These are phyloP conservation scores for Bellardia bayeri DNA, from an alignment of 2,888 invertebrate genomes.

Conservation along the genomic window DNA sequence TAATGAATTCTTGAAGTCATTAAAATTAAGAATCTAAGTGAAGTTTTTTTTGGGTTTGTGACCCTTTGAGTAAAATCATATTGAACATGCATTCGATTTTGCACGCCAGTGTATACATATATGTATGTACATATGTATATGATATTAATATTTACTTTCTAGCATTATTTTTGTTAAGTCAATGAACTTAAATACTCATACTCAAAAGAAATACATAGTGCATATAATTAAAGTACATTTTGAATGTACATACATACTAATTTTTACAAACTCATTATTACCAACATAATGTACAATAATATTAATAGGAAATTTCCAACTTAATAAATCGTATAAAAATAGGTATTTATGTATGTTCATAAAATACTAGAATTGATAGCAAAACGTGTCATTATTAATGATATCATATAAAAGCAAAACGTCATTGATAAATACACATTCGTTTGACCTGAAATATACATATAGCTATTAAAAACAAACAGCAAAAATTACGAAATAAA, in stretches of 20 bases:
- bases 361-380: not conserved
- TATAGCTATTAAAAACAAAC: not conserved
- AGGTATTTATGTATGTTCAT: not conserved
- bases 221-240: too few species aligned
- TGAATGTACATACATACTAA: too few species aligned
- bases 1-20: too few species aligned
- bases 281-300: not conserved
- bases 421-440: constrained; percentile 30
- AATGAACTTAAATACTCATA: not conserved
- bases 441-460: constrained; percentile 7
- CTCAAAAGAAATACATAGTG: not conserved
- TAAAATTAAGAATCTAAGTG: too few species aligned
- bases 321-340: constrained; percentile 10
- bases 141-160: too few species aligned
- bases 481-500: constrained; percentile 3
- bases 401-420: not conserved
- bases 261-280: not conserved
- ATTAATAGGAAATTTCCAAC: not conserved
- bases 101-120: too few species aligned
- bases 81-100: too few species aligned
- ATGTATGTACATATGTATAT: too few species aligned
- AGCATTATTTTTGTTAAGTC: not conserved
- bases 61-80: too few species aligned
- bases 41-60: too few species aligned
- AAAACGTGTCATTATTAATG: constrained; percentile 2